phyloP scores from a whole-genome alignment of 2,113 vertebrate genomes.

The Phrynosoma blainvillii region DNA sequence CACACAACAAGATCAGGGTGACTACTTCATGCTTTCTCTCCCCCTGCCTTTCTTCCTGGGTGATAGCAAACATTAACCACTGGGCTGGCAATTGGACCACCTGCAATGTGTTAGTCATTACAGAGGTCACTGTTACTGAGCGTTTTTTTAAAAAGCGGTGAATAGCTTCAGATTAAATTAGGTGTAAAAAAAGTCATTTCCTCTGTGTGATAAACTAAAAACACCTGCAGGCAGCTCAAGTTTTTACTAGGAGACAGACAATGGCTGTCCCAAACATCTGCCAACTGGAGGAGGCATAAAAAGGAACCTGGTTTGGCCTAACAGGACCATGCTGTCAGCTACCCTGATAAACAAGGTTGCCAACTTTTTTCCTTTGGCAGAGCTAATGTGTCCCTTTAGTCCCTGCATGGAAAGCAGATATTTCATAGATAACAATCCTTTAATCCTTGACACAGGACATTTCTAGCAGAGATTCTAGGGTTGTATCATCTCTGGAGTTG shows the following conservation, averaged over 20 bases:
- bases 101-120: conserved; percentile 98
- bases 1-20: conserved; percentile 68
- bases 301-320: conserved; percentile 52
- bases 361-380: not conserved
- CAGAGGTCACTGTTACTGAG: conserved; percentile 92
- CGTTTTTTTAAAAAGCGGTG: conserved; percentile 86
- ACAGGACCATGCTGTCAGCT: conserved; percentile 58
- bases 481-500: not conserved
- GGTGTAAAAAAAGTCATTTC: conserved; percentile 99
- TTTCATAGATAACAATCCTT: not conserved
- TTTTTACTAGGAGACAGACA: conserved; percentile 73
- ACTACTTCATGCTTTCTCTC: conserved; percentile 66
- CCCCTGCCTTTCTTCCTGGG: conserved; percentile 1
- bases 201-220: conserved; percentile 91
- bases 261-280: conserved; percentile 61
- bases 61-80: conserved; percentile 75
- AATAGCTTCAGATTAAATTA: conserved; percentile 99
- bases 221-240: conserved; percentile 84
- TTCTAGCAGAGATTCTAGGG: not conserved
- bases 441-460: not conserved
- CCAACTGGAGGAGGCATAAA: conserved; percentile 48
- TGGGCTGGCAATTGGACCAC: conserved; percentile 86
- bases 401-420: not conserved
- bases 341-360: conserved; percentile 27
- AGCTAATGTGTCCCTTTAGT: not conserved